Evolutionary conservation across 2,797 vertebrate species (phyloP).

Genomic region (Choloepus didactylus): DNA sequence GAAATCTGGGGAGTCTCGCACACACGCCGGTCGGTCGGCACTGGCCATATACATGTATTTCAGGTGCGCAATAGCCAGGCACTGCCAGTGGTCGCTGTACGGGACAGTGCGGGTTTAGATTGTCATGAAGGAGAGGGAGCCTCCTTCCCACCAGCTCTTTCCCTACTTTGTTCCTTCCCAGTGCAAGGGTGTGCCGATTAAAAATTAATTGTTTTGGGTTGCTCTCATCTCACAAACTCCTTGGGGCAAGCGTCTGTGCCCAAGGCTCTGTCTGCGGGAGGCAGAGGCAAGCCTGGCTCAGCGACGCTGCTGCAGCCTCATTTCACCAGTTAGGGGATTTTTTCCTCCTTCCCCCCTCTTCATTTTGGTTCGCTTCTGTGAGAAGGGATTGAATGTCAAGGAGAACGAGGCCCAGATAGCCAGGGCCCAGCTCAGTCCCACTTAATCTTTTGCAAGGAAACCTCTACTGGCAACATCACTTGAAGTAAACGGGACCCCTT

Average conservation of each 20-base stretch:
- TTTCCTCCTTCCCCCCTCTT: accelerated
- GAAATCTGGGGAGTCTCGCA: neutral
- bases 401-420: neutral
- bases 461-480: no score
- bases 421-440: neutral
- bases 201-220: neutral
- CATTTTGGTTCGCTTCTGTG: neutral
- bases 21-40: accelerated
- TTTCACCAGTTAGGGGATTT: neutral
- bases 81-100: accelerated
- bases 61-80: accelerated
- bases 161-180: neutral
- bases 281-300: neutral
- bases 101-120: accelerated
- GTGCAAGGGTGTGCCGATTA: neutral
- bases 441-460: accelerated
- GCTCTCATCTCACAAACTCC: neutral
- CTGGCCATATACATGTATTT: accelerated
- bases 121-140: neutral
- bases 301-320: accelerated
- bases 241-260: neutral
- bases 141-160: neutral
- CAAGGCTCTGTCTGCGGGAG: neutral
- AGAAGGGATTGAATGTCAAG: neutral
- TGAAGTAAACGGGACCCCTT: neutral